Evolutionary conservation across 2,888 invertebrate species (phyloP).

Genomic region (Diadegma fenestrale): DNA sequence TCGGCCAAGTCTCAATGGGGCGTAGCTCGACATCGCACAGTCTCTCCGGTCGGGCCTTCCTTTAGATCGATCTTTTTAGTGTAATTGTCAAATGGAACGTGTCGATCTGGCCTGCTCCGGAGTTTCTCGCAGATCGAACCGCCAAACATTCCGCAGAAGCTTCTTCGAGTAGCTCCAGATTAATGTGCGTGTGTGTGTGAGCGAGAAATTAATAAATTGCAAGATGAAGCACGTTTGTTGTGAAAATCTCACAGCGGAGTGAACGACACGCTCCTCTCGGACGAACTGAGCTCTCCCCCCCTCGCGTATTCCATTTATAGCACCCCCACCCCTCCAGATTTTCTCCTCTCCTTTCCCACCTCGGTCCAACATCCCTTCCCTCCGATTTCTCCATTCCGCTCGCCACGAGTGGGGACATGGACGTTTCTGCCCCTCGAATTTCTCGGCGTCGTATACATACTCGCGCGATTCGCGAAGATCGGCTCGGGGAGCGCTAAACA

Average conservation of each 20-base stretch:
- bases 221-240: constrained; percentile 65
- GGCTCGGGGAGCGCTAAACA: no score
- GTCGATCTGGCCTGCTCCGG: not conserved
- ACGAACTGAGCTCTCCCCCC: constrained; percentile 84
- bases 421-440: constrained; percentile 61
- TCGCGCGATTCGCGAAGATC: no score
- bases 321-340: constrained; percentile 83
- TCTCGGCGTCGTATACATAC: not conserved
- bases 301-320: constrained; percentile 83
- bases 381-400: constrained; percentile 51
- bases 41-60: not conserved
- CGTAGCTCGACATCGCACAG: constrained; percentile 47
- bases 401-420: constrained; percentile 75
- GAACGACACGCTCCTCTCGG: constrained; percentile 83
- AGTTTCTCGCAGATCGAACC: not conserved
- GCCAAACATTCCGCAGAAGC: constrained; percentile 17
- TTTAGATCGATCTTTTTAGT: not conserved
- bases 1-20: constrained; percentile 16
- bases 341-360: constrained; percentile 78
- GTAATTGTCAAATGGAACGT: constrained; percentile 15
- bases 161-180: not conserved
- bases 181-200: not conserved
- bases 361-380: constrained; percentile 72
- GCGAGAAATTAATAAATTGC: constrained; percentile 9
- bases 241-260: constrained; percentile 75